Conservation (phyloP, 2,113 vertebrate species). For the Alces alces region DNA sequence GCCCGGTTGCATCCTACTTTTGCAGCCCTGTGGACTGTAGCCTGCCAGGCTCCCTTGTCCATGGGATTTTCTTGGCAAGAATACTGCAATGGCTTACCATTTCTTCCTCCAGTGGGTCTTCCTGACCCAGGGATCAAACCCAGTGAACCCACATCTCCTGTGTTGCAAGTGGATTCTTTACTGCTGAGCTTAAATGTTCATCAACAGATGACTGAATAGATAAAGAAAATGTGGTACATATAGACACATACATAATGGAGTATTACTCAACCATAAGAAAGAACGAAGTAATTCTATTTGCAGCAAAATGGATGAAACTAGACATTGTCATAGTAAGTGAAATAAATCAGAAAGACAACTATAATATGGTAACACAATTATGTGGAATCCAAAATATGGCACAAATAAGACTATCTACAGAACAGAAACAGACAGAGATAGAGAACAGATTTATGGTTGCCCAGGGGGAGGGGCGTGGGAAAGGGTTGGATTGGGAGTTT, state of each 20-base stretch:
- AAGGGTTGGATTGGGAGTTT: not conserved
- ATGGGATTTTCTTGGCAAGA: too few species aligned
- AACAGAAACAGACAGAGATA: not conserved
- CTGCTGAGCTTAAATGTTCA: not conserved
- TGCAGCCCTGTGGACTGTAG: too few species aligned
- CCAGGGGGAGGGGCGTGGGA: not conserved
- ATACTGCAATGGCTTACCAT: too few species aligned
- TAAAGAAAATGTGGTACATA: not conserved
- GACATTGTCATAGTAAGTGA: not conserved
- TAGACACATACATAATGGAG: not conserved
- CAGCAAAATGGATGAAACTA: not conserved
- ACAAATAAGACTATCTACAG: not conserved
- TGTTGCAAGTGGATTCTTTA: too few species aligned
- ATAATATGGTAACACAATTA: not conserved
- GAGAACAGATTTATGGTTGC: not conserved
- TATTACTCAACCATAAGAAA: not conserved
- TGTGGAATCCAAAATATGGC: not conserved
- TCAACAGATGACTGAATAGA: not conserved
- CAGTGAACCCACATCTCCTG: too few species aligned
- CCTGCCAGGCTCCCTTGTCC: too few species aligned
- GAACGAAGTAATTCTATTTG: not conserved
- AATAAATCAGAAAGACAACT: not conserved
- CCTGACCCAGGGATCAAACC: too few species aligned
- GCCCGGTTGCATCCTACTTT: too few species aligned
- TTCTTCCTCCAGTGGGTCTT: too few species aligned